Percentiles rank a stretch among this genome's conserved stretches.
Evolutionary conservation across 2,797 vertebrate species (phyloP).

Genomic region (Carapus acus): DNA sequence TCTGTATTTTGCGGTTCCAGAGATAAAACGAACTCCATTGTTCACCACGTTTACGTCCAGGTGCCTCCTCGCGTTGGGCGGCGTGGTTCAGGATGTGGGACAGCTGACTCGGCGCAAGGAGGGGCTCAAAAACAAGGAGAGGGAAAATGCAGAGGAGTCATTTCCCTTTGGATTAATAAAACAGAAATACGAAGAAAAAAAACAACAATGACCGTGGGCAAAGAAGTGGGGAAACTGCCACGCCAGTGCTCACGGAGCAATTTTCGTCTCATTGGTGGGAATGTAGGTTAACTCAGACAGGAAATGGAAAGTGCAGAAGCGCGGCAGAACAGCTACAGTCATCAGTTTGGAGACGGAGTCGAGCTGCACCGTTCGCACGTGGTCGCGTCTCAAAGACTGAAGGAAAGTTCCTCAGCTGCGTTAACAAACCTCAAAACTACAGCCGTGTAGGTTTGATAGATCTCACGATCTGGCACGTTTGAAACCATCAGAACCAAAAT

Average conservation of each 20-base stretch:
- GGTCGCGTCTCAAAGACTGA: constrained; percentile 34
- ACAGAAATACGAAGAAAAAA: too few relatives aligned
- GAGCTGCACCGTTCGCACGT: constrained; percentile 40
- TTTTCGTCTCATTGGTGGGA: constrained; percentile 35
- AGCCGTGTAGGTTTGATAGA: constrained; percentile 56
- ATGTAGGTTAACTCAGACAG: constrained; percentile 28
- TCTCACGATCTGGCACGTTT: constrained; percentile 63
- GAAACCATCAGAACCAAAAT: constrained; percentile 63
- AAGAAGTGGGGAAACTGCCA: constrained; percentile 22
- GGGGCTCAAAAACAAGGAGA: too few relatives aligned
- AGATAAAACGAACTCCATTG: too few relatives aligned
- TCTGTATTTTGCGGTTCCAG: too few relatives aligned
- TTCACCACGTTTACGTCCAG: too few relatives aligned
- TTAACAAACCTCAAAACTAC: constrained; percentile 54
- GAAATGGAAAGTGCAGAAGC: constrained; percentile 47
- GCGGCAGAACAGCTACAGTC: constrained; percentile 11
- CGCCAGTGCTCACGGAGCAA: constrained; percentile 9
- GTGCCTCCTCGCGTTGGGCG: too few relatives aligned
- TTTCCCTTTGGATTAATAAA: too few relatives aligned
- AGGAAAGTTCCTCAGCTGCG: constrained; percentile 43
- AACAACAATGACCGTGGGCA: too few relatives aligned
- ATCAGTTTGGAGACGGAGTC: constrained; percentile 34
- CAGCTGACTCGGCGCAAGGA: too few relatives aligned
- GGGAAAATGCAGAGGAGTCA: too few relatives aligned
- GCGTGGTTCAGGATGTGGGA: too few relatives aligned